Percentiles rank a stretch among this genome's conserved stretches.
Evolutionary conservation across 2,888 invertebrate genomes (phyloP).

Genomic region (Ormyrus thymus): DNA sequence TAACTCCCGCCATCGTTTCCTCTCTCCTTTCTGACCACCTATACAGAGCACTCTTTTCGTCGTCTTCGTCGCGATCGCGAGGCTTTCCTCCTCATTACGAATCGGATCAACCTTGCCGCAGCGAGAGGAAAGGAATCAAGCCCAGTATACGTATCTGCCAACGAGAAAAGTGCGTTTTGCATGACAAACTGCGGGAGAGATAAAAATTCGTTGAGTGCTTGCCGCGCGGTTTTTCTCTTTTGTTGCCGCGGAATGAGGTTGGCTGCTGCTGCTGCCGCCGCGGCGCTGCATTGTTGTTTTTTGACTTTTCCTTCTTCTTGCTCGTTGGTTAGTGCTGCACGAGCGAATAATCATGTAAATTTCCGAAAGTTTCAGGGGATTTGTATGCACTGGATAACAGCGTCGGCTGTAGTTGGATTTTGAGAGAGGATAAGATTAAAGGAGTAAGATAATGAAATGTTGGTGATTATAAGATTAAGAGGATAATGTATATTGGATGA

Average conservation of each 20-base stretch:
- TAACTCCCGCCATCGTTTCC: conserved; percentile 52
- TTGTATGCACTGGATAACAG: conserved; percentile 31
- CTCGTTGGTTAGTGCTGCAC: neutral
- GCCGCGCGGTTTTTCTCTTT: too few relatives aligned
- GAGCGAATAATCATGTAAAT: conserved; percentile 49
- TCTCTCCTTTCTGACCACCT: conserved; percentile 21
- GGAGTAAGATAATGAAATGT: conserved; percentile 32
- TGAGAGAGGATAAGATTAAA: conserved; percentile 13
- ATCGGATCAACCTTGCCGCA: conserved; percentile 62
- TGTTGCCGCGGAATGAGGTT: conserved; percentile 19
- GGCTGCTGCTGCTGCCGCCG: neutral
- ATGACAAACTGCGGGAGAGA: conserved; percentile 17
- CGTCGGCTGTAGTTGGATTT: conserved; percentile 19
- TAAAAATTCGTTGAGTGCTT: too few relatives aligned
- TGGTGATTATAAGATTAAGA: neutral
- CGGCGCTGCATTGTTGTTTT: neutral
- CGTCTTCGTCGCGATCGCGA: conserved; percentile 54
- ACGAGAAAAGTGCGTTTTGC: conserved; percentile 36
- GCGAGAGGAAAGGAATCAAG: conserved; percentile 31
- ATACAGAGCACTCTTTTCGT: conserved; percentile 50
- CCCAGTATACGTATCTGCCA: conserved; percentile 11
- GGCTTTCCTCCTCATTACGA: conserved; percentile 60
- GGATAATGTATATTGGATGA: too few relatives aligned
- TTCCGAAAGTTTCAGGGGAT: conserved; percentile 26
- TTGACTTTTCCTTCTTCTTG: neutral